These are phyloP conservation scores for Spodoptera picta DNA, from an alignment of 2,888 invertebrate species.

Conservation along the genomic window DNA sequence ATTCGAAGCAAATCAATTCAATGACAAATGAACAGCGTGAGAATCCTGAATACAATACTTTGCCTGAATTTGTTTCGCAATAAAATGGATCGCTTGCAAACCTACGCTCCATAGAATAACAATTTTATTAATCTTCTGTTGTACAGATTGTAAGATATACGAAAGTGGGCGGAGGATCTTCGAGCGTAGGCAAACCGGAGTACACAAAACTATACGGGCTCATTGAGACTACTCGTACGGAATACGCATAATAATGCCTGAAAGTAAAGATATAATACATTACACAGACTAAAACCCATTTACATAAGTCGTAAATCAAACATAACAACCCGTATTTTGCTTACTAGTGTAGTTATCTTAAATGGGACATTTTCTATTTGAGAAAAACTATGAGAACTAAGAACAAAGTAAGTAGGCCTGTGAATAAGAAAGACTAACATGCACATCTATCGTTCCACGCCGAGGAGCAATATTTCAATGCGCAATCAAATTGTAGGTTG, in stretches of 20 bases:
- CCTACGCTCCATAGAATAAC: constrained; percentile 60
- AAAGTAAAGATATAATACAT: constrained; percentile 22
- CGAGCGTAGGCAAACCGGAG: constrained; percentile 71
- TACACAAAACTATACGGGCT: constrained; percentile 30
- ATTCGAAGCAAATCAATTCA: constrained; percentile 50
- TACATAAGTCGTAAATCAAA: not conserved
- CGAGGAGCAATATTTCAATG: constrained; percentile 56
- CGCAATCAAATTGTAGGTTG: constrained; percentile 56
- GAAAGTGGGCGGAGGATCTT: constrained; percentile 63
- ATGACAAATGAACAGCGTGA: constrained; percentile 46
- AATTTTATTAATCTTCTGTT: constrained; percentile 63
- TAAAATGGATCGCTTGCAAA: constrained; percentile 54
- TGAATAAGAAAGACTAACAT: constrained; percentile 54
- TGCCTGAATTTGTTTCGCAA: constrained; percentile 54
- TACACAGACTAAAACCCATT: constrained; percentile 4
- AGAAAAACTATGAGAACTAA: constrained; percentile 55
- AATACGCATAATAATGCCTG: constrained; percentile 27
- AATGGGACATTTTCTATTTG: too few species aligned
- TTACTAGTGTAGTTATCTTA: too few species aligned
- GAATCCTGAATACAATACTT: constrained; percentile 46
- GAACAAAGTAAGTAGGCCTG: constrained; percentile 55
- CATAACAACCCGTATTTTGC: too few species aligned
- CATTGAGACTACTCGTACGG: constrained; percentile 24
- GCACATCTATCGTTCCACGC: constrained; percentile 52
- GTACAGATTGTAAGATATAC: constrained; percentile 42